Evolutionary conservation across 2,888 invertebrate genomes (phyloP).

Genomic region (Lycia hirtaria): DNA sequence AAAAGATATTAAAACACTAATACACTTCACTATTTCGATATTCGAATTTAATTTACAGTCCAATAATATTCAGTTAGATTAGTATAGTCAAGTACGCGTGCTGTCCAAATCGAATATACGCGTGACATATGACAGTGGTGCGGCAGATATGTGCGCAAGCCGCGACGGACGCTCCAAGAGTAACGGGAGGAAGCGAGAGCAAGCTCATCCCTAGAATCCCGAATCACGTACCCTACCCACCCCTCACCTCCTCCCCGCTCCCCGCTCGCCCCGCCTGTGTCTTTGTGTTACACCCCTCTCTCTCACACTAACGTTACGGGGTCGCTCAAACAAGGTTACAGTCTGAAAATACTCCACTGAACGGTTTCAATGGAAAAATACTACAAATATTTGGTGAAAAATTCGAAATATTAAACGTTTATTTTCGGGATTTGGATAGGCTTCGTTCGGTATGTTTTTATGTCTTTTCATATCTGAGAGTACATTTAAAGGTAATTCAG

Average conservation of each 20-base stretch:
- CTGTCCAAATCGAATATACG: conserved; percentile 50
- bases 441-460: conserved; percentile 13
- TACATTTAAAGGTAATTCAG: neutral
- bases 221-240: conserved; percentile 82
- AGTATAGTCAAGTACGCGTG: conserved; percentile 17
- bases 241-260: conserved; percentile 64
- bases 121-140: conserved; percentile 57
- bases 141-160: conserved; percentile 70
- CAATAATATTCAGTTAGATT: neutral
- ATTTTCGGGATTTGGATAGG: conserved; percentile 30
- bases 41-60: conserved; percentile 16
- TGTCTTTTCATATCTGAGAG: conserved; percentile 8
- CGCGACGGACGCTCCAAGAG: conserved; percentile 79
- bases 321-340: conserved; percentile 67
- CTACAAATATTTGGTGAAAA: conserved; percentile 39
- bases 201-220: conserved; percentile 86
- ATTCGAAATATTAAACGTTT: conserved; percentile 34
- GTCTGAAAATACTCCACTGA: conserved; percentile 62
- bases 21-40: conserved; percentile 22
- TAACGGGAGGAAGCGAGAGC: conserved; percentile 83
- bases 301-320: conserved; percentile 66
- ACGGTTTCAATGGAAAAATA: conserved; percentile 54
- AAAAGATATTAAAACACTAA: neutral
- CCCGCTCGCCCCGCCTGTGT: conserved; percentile 69
- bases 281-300: conserved; percentile 75